A percentile compares a stretch with the other conserved stretches of the same genome.
Evolutionary conservation across 2,113 vertebrate genomes (phyloP).

Genomic region (Leiothrix lutea): DNA sequence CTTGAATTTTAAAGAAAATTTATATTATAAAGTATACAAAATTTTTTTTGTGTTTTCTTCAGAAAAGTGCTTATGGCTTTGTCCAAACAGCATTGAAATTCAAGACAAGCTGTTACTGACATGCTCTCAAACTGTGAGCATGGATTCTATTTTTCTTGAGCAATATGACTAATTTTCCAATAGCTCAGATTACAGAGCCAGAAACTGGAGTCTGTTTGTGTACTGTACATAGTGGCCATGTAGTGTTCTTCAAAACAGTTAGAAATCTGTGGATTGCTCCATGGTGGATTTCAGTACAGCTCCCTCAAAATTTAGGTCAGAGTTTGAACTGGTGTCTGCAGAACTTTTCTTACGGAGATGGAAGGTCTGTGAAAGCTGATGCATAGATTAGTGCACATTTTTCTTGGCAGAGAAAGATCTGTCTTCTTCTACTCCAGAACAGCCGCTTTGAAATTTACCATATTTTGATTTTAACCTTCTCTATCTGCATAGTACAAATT

Average conservation of each 20-base stretch:
- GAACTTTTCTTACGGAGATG: not conserved
- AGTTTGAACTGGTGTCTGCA: not conserved
- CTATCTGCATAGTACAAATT: not conserved
- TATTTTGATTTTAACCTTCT: conserved; percentile 3
- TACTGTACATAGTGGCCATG: not conserved
- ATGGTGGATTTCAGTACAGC: not conserved
- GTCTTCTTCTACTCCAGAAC: not conserved
- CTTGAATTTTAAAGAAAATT: not conserved
- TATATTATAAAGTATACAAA: not conserved
- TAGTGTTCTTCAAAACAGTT: not conserved
- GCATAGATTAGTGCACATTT: not conserved
- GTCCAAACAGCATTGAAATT: conserved; percentile 2
- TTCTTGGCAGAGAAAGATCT: not conserved
- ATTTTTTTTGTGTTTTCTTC: not conserved
- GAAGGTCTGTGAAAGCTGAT: not conserved
- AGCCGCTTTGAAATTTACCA: not conserved
- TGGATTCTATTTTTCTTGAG: not conserved
- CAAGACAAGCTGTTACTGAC: not conserved
- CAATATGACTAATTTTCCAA: not conserved
- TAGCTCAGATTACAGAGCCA: not conserved
- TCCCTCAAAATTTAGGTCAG: not conserved
- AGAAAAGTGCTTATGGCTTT: not conserved
- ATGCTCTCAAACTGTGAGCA: not conserved
- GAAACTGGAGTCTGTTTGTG: not conserved
- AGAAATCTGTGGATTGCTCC: not conserved